These are phyloP conservation scores for Marmota flaviventris DNA, from an alignment of 2,113 vertebrate genomes.

Conservation along the genomic window DNA sequence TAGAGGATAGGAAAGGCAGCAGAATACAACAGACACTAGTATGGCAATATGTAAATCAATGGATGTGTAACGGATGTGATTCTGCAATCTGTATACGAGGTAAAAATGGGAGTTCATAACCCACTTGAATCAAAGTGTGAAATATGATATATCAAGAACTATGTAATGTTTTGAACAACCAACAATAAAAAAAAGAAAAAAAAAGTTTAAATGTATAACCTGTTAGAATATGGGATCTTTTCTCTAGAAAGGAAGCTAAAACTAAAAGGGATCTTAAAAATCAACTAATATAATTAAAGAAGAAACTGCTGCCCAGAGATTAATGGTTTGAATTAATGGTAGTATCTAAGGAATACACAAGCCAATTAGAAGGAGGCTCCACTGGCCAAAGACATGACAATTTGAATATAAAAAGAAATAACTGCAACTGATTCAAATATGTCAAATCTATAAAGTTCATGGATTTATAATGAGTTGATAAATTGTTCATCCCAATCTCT, in stretches of 20 bases:
- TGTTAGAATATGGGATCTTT: not conserved
- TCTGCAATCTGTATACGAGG: too few relatives aligned
- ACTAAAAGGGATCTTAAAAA: conserved; percentile 51
- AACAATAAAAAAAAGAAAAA: too few relatives aligned
- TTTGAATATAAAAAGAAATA: not conserved
- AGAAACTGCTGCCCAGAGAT: conserved; percentile 12
- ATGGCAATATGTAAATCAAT: too few relatives aligned
- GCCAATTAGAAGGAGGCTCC: not conserved
- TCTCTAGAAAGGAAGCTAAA: conserved; percentile 11
- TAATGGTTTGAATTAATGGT: not conserved
- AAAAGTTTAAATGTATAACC: not conserved
- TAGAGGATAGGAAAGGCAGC: too few relatives aligned
- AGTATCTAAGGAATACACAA: not conserved
- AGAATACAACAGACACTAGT: too few relatives aligned
- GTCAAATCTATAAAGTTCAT: not conserved
- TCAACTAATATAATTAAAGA: conserved; percentile 50
- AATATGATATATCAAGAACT: too few relatives aligned
- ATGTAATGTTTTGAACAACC: too few relatives aligned
- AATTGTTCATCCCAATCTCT: not conserved
- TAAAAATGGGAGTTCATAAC: too few relatives aligned
- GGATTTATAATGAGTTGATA: not conserved
- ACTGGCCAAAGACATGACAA: not conserved
- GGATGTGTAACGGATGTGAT: too few relatives aligned
- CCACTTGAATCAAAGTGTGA: too few relatives aligned
- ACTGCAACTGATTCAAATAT: conserved; percentile 7